Base-by-base conservation (phyloP, 2,888 invertebrate species). In the Aphrophora alni region DNA sequence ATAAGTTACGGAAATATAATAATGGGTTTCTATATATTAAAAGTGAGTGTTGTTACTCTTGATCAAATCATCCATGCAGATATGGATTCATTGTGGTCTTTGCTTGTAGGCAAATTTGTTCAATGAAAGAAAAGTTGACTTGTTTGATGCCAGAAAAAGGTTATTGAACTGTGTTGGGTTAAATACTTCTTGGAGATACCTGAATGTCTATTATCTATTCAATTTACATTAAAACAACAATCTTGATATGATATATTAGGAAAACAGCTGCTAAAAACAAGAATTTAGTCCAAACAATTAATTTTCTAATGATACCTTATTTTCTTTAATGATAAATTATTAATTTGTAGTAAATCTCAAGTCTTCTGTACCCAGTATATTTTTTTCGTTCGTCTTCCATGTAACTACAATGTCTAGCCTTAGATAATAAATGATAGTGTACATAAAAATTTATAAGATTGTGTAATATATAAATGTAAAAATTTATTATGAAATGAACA, bases 261-360 rank as follows among this genome's bases (percentile, higher is more conserved):
- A n/a, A n/a, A n/a, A n/a, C n/a, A n/a, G n/a, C n/a, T n/a, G n/a
- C n/a, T n/a, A n/a, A n/a, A n/a, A n/a, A n/a, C n/a, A n/a, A n/a
- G n/a, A n/a, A n/a, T n/a, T n/a, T n/a, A n/a, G n/a, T n/a, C n/a
- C n/a, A n/a, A n/a, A n/a, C n/a, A 4, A 33, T 33, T 33, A 44
- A 44, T 44, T 44, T 12, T 44, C 44, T 44, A 44, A 44, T 44
- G 44, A 14, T 44, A 44, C 44, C n/a, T n/a, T n/a, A n/a, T n/a
- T n/a, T n/a, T n/a, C n/a, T n/a, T n/a, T n/a, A n/a, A n/a, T n/a
- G n/a, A n/a, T n/a, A n/a, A n/a, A n/a, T n/a, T n/a, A n/a, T n/a
- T n/a, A n/a, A n/a, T n/a, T n/a, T n/a, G n/a, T n/a, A n/a, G n/a
- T 59, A 59, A 59, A 59, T 59, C 59, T 59, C 59, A 59, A 59